These are phyloP conservation scores for Dendrocopos noguchii DNA, from an alignment of 2,113 vertebrate species.

Conservation along the genomic window DNA sequence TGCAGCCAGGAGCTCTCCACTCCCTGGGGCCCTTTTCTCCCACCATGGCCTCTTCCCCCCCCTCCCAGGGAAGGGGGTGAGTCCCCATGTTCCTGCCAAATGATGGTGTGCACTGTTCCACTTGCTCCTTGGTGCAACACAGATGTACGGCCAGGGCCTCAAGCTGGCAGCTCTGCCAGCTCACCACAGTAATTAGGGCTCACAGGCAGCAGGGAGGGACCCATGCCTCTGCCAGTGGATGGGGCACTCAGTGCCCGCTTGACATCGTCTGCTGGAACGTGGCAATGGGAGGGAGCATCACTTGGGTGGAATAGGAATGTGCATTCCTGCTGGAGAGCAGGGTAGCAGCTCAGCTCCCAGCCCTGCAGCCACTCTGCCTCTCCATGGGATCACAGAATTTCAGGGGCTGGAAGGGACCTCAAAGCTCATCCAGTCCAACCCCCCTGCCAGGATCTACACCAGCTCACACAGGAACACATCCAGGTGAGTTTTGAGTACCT, in stretches of 20 bases:
- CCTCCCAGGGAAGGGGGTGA: neutral
- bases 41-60: rapidly evolving
- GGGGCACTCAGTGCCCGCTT: neutral
- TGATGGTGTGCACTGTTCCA: neutral
- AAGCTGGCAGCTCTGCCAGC: neutral
- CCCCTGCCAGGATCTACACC: too few relatives aligned
- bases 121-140: neutral
- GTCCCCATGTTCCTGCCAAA: neutral
- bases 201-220: neutral
- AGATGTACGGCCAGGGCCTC: neutral
- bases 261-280: neutral
- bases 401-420: too few relatives aligned
- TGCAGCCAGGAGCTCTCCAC: neutral
- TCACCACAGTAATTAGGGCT: neutral
- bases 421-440: too few relatives aligned
- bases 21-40: neutral
- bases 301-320: neutral
- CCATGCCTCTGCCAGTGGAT: neutral
- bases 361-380: neutral
- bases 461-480: too few relatives aligned
- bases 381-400: rapidly evolving
- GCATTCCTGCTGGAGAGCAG: neutral
- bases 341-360: neutral
- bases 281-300: neutral
- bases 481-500: too few relatives aligned